Percentiles rank a stretch among this genome's conserved stretches.
Conservation (phyloP, 2,888 invertebrate genomes). For the Temnothorax unifasciatus region DNA sequence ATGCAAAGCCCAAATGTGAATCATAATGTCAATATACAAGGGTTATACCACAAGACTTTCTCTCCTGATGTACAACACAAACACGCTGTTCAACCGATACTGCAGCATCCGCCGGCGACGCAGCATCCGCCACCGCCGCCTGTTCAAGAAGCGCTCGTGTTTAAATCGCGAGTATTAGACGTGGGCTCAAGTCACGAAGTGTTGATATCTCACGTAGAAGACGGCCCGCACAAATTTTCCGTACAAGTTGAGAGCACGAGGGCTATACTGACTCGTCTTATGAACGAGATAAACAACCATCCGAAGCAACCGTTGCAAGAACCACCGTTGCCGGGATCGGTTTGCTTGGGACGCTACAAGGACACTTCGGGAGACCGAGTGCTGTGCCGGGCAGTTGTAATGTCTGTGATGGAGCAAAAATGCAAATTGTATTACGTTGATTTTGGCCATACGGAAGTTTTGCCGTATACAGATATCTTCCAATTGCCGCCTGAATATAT, state of each 20-base stretch:
- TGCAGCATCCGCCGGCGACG: neutral
- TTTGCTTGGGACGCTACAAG: slow-evolving; percentile 92
- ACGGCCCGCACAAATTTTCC: slow-evolving; percentile 93
- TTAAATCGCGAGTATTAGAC: slow-evolving; percentile 84
- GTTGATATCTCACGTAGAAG: slow-evolving; percentile 92
- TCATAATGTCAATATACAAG: slow-evolving; percentile 45
- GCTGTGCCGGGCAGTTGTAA: slow-evolving; percentile 92
- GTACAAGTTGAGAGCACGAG: slow-evolving; percentile 90
- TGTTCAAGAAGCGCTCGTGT: slow-evolving; percentile 81
- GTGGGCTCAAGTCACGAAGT: slow-evolving; percentile 89
- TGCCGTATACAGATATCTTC: slow-evolving; percentile 91
- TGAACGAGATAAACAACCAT: slow-evolving; percentile 91
- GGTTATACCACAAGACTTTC: slow-evolving; percentile 46
- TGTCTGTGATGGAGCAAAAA: slow-evolving; percentile 90
- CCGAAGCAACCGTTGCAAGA: slow-evolving; percentile 88
- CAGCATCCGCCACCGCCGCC: neutral
- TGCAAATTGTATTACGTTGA: slow-evolving; percentile 94
- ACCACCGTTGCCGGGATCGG: slow-evolving; percentile 91
- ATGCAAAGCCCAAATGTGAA: slow-evolving; percentile 42
- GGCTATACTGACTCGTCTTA: slow-evolving; percentile 89
- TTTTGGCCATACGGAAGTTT: slow-evolving; percentile 92
- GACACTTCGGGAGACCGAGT: slow-evolving; percentile 87
- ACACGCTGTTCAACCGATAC: slow-evolving; percentile 36
- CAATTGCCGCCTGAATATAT: slow-evolving; percentile 92
- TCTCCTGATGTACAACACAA: slow-evolving; percentile 57